Percentiles rank a stretch among this genome's conserved stretches.
phyloP scores from a whole-genome alignment of 2,113 vertebrate genomes.

The Callocephalon fimbriatum region DNA sequence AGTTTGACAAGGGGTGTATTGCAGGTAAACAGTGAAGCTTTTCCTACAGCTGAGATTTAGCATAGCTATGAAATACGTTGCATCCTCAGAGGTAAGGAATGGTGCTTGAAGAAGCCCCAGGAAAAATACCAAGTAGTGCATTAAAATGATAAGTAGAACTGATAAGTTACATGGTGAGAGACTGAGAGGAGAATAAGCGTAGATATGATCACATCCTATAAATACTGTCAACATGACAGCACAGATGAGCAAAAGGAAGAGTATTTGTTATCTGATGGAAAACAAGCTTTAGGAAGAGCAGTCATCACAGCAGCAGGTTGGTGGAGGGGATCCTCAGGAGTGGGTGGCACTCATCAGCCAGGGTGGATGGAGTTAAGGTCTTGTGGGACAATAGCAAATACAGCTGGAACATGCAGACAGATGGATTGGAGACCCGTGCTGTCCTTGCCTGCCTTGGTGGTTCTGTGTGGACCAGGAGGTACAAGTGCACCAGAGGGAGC shows the following conservation, averaged over 20 bases:
- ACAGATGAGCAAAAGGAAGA: background rate
- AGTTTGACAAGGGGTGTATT: background rate
- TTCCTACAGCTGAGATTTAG: background rate
- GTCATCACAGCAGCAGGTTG: background rate
- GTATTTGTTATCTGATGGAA: background rate
- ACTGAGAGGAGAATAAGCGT: background rate
- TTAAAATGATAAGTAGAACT: background rate
- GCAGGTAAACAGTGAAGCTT: background rate
- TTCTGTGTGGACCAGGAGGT: background rate
- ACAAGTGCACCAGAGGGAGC: background rate
- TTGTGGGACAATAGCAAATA: background rate
- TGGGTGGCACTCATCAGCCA: accelerated
- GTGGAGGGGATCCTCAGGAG: background rate
- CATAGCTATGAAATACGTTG: background rate
- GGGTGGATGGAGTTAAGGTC: background rate
- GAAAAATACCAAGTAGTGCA: slow-evolving; percentile 12
- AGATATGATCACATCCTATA: background rate
- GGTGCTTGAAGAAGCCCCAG: slow-evolving; percentile 3
- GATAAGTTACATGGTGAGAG: background rate
- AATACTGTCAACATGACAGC: background rate
- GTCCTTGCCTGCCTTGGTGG: background rate
- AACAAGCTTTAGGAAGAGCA: slow-evolving; percentile 1
- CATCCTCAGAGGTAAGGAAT: background rate
- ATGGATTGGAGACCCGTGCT: accelerated
- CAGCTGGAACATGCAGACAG: accelerated